Evolutionary conservation across 2,113 vertebrate species (phyloP), one percentile per base, ranked within the genome.

Genomic region (Empidonax traillii): DNA sequence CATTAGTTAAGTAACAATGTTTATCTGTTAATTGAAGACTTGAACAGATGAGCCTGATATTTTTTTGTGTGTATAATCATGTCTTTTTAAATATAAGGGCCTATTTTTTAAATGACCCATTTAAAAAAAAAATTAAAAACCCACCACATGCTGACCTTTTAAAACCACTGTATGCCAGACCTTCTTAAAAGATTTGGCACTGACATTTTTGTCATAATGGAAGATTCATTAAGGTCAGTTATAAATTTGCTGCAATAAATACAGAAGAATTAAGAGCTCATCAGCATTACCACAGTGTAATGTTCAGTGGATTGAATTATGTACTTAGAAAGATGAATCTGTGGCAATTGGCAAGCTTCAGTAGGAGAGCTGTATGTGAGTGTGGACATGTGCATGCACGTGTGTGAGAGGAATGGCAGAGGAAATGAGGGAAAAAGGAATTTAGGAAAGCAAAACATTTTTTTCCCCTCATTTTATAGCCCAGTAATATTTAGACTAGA

Each of bases 191-290:
- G 96, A 97, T 96, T 94, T 96, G 82, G 76, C 86, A 91, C 74
- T 89, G 97, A 94, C 84, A 66, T 97, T 96, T 97, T 89, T 95
- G 75, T 87, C 84, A 92, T 97, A 97, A 96, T 90, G 92, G 93
- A 97, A 87, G 92, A 95, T 97, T 98, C 97, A 96, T 97, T 97
- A 97, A 96, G 97, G 96, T 96, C 92, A 97, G 55, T 67, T 95
- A 95, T 97, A 90, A 92, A 94, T 94, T 95, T 95, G 53, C 91
- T 94, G 56, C 82, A 97, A 97, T 97, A 97, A 97, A 97, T 97
- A 97, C 76, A 88, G 92, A 85, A 97, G 96, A 98, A 97, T 98
- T 97, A 98, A 98, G 97, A 97, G 94, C 95, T 98, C 96, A 97
- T 97, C 92, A 94, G 85, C 75, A 93, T 96, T 96, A 96, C 78